Evolutionary conservation across 2,888 invertebrate genomes (phyloP).

Genomic region (Scaptomyza tumidula): DNA sequence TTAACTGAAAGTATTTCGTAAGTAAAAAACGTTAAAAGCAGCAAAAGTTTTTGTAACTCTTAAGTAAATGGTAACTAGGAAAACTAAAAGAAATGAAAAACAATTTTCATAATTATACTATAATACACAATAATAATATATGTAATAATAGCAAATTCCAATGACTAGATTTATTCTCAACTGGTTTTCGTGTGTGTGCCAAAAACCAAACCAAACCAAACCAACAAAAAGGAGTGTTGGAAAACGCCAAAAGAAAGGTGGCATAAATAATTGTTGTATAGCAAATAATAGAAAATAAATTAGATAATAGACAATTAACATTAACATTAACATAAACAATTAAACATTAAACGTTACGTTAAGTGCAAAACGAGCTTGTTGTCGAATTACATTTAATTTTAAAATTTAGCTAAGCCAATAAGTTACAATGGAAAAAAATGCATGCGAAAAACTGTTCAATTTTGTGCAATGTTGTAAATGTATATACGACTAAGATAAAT

Average conservation of each 20-base stretch:
- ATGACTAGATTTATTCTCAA: conserved; percentile 47
- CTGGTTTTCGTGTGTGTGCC: conserved; percentile 45
- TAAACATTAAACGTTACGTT: conserved; percentile 58
- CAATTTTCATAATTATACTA: conserved; percentile 35
- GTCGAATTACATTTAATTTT: conserved; percentile 71
- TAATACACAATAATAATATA: conserved; percentile 32
- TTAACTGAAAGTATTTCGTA: conserved; percentile 73
- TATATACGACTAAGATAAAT: conserved; percentile 26
- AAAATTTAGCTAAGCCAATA: conserved; percentile 51
- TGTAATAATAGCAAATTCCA: conserved; percentile 16
- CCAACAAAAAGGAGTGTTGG: neutral
- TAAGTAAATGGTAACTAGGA: conserved; percentile 50
- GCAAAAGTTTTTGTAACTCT: conserved; percentile 55
- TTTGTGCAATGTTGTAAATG: conserved; percentile 22
- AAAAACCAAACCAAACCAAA: conserved; percentile 3
- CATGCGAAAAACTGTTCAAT: conserved; percentile 24
- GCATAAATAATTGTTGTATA: conserved; percentile 56
- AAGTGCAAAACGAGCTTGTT: conserved; percentile 81
- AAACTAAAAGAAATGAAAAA: conserved; percentile 13
- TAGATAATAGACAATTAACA: conserved; percentile 33
- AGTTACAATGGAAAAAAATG: conserved; percentile 33
- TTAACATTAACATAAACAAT: conserved; percentile 36
- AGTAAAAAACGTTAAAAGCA: conserved; percentile 60
- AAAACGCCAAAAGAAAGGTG: neutral
- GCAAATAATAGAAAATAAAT: conserved; percentile 31